Base-by-base conservation (phyloP, 2,888 invertebrate species). In the Morpho achilles region DNA sequence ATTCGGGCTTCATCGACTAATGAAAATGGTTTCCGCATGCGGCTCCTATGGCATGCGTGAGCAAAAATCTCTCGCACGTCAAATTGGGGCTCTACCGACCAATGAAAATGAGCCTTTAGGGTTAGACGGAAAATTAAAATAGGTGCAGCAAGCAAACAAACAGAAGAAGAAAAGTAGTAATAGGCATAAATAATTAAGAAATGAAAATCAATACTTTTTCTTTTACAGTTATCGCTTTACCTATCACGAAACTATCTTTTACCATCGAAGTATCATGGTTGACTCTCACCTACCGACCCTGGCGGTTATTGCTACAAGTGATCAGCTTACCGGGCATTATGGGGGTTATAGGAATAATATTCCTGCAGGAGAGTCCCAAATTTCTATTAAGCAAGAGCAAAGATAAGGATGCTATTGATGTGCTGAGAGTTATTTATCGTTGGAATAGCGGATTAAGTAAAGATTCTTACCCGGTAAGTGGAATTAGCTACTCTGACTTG, bases 351-450 rank as follows among this genome's bases (percentile, higher is more conserved):
- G 86, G 91, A 40, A 80, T 93, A 16, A 69, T 89, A 0, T 84
- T 85, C 49, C 80, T 94, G 56, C 93, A 94, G 0, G 96, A 96
- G 75, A 96, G 95, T 66, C 96, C 96, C 0, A 95, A 95, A 75
- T 96, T 94, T 73, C 84, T 94, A 48, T 84, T 95, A 3, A 92
- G 93, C 45, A 93, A 92, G 66, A 92, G 93, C 0, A 83, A 86
- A 58, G 79, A 91, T 0, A 83, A 91, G 0, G 90, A 92, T 53
- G 93, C 95, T 0, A 66, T 95, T 41, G 62, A 72, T 0, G 74
- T 79, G 5, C 64, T 89, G 44, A 74, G 65, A 42, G 58, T 55
- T 7, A 88, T 88, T 8, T 76, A 76, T 55, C 63, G 61, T 3
- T 67, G 62, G 61, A 87, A 87, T 60, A 76, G 67, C 16, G 79